Evolutionary conservation across 2,888 invertebrate genomes (phyloP).

Genomic region (Helobdella robusta): DNA sequence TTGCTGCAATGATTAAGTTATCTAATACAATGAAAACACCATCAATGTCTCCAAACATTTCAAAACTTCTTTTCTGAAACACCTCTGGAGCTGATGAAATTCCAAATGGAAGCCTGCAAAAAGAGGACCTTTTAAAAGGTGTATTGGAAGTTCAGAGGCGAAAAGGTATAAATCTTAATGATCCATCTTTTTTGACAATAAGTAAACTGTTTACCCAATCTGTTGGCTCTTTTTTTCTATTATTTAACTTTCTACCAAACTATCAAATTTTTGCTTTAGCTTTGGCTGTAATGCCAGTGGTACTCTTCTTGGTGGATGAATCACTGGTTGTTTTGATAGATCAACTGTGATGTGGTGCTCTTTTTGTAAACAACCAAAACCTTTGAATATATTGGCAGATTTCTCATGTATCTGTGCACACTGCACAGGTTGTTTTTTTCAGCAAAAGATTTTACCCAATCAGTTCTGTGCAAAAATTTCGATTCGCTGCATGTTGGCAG

Average conservation of each 20-base stretch:
- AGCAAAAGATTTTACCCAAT: no score
- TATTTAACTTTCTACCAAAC: neutral
- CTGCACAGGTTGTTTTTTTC: no score
- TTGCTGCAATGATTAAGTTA: slow-evolving; percentile 33
- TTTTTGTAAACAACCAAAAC: neutral
- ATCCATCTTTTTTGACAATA: slow-evolving; percentile 33
- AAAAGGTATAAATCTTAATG: slow-evolving; percentile 33
- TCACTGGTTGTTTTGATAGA: slow-evolving; percentile 1
- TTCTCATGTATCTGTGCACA: no score
- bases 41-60: slow-evolving; percentile 29
- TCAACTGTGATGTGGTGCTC: neutral
- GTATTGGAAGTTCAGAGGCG: slow-evolving; percentile 35
- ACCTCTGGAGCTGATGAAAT: slow-evolving; percentile 31
- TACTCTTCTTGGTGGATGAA: slow-evolving; percentile 3
- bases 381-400: no score
- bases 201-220: neutral
- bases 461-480: no score
- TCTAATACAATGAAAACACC: slow-evolving; percentile 27
- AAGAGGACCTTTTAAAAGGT: slow-evolving; percentile 31
- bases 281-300: slow-evolving; percentile 1
- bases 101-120: slow-evolving; percentile 33
- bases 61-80: slow-evolving; percentile 29
- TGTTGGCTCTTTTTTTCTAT: neutral
- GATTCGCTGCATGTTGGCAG: no score
- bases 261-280: neutral